Percentiles rank a stretch among this genome's conserved stretches.
These are phyloP conservation scores for Pseudococcus jackbeardsleyi DNA, from an alignment of 2,888 invertebrate species.

Conservation along the genomic window DNA sequence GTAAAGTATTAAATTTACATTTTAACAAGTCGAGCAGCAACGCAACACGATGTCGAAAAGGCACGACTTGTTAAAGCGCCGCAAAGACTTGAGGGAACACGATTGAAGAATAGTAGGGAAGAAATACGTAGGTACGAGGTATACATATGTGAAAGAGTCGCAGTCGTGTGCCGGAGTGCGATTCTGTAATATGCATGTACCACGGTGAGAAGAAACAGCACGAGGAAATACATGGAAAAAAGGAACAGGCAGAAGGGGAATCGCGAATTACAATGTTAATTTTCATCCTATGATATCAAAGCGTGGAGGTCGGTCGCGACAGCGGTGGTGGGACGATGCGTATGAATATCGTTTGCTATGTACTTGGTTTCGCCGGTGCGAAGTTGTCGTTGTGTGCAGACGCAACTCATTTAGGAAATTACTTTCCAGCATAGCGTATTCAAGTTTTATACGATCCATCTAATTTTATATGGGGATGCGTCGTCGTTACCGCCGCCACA, in stretches of 20 bases:
- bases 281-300: constrained; percentile 38
- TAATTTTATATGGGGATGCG: not conserved
- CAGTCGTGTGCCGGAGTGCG: not conserved
- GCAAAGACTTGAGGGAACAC: not conserved
- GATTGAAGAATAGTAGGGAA: not conserved
- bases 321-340: not conserved
- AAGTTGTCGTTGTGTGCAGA: constrained; percentile 37
- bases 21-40: constrained; percentile 48
- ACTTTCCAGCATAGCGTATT: constrained; percentile 20
- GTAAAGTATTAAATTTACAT: constrained; percentile 60
- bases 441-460: constrained; percentile 49
- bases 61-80: constrained; percentile 8
- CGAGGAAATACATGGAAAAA: not conserved
- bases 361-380: not conserved
- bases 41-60: constrained; percentile 3
- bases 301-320: not conserved
- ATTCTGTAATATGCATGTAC: not conserved
- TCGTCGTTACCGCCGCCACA: not conserved
- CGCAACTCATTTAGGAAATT: constrained; percentile 53
- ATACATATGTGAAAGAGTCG: not conserved
- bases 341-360: not conserved
- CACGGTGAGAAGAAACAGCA: not conserved
- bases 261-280: constrained; percentile 6
- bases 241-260: not conserved
- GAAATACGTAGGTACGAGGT: not conserved